phyloP scores from a whole-genome alignment of 2,797 vertebrate species.

The Macropus fuliginosus region DNA sequence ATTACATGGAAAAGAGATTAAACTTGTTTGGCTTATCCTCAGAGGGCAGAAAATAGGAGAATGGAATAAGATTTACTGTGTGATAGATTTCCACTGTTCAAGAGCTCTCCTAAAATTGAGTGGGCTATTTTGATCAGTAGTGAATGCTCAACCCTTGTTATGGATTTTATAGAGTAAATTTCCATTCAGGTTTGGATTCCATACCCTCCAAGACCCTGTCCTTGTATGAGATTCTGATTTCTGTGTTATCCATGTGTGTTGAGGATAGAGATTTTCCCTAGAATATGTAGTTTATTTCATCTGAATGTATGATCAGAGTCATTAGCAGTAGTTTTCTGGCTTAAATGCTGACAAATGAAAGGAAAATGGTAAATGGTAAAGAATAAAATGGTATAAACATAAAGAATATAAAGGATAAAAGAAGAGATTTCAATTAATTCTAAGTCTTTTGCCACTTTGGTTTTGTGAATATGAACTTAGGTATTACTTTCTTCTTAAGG shows the following conservation, averaged over 20 bases:
- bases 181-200: not conserved
- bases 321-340: no score
- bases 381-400: no score
- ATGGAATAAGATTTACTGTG: not conserved
- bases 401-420: no score
- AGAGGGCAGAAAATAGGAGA: not conserved
- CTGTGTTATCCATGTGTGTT: not conserved
- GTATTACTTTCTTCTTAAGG: no score
- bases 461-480: rapidly evolving
- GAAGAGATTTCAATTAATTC: not conserved
- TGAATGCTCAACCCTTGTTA: not conserved
- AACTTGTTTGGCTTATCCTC: not conserved
- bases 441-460: no score
- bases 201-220: not conserved
- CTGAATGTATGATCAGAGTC: not conserved
- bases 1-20: not conserved
- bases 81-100: not conserved
- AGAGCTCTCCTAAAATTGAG: not conserved
- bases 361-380: no score
- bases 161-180: not conserved
- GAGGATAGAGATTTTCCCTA: not conserved
- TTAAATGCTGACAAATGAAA: not conserved
- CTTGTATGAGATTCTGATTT: not conserved
- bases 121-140: not conserved
- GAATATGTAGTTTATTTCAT: not conserved